Base-by-base conservation (phyloP, 2,888 invertebrate genomes). In the Ennomos quercinarius region DNA sequence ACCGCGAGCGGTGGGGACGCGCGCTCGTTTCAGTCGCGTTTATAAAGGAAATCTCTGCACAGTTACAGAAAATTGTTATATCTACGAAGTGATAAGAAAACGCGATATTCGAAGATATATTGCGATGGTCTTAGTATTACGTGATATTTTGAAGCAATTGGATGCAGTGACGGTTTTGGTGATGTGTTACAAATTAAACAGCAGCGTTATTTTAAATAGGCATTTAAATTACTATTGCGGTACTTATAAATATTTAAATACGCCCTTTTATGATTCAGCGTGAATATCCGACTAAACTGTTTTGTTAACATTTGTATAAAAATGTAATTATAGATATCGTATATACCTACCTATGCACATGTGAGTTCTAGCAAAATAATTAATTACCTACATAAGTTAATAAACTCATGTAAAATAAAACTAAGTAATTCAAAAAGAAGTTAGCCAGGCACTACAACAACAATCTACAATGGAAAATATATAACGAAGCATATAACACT, bases 1-100 rank as follows among this genome's bases (percentile, higher is more conserved):
- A 73, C 78, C 74, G 74, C 77, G 75, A 66, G 75, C 76, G 67
- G 80, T 72, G 71, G 74, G 64, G 73, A 74, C 66, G 83, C 74
- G 77, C 78, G 83, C 78, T 59, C 75, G 83, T 83, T 40, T 48
- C 43, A 11, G 10, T 55, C 50, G 60, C 47, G 50, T 50, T 57
- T 44, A n/a, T 17, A 35, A 54, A 38, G 2, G n/a, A 59, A 45
- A 34, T 50, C 12, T 34, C 45, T 13, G 12, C 38, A 10, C 9
- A 12, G 36, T 41, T 17, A 12, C 11, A 42, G 38, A 47, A n/a
- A 52, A 38, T 11, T 57, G 38, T 12, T n/a, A 8, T 49, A 13
- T 45, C 17, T 45, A 17, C 17, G 6, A 10, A 36, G 46, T 54
- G 47, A 40, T 45, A 38, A 9, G 5, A 41, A 45, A 38, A 12